Percentiles rank a stretch among this genome's conserved stretches.
Evolutionary conservation across 1,140 invertebrate species (phyloP).

Genomic region (Philaenus spumarius): DNA sequence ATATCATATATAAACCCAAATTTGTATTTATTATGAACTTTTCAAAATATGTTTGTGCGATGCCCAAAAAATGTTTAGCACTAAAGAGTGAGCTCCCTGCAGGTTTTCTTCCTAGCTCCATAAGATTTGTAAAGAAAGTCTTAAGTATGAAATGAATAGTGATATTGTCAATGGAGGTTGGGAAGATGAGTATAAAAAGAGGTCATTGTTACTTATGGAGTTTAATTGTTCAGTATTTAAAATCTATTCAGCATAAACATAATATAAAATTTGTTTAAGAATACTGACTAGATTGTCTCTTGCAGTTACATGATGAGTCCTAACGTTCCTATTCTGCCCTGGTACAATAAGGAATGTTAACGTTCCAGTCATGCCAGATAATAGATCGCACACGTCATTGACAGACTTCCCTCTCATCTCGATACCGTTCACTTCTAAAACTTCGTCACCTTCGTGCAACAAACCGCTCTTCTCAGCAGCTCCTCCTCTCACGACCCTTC

Average conservation of each 20-base stretch:
- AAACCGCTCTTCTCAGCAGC: conserved; percentile 92
- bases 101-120: too few relatives aligned
- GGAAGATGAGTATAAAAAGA: too few relatives aligned
- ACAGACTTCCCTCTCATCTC: conserved; percentile 95
- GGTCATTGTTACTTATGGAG: background rate
- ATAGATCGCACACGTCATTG: conserved; percentile 94
- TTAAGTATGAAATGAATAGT: too few relatives aligned
- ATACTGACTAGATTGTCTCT: conserved; percentile 44
- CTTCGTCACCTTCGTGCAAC: conserved; percentile 94
- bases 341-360: conserved; percentile 88
- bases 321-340: conserved; percentile 4
- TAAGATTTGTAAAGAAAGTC: too few relatives aligned
- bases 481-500: conserved; percentile 90
- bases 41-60: too few relatives aligned
- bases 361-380: conserved; percentile 89
- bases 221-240: too few relatives aligned
- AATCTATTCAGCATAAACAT: too few relatives aligned
- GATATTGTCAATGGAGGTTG: too few relatives aligned
- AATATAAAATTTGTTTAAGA: background rate
- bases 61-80: too few relatives aligned
- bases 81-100: too few relatives aligned
- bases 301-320: conserved; percentile 33
- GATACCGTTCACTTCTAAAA: conserved; percentile 93
- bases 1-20: too few relatives aligned
- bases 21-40: too few relatives aligned